phyloP scores from a whole-genome alignment of 2,113 vertebrate genomes.

The Leptosomus discolor region DNA sequence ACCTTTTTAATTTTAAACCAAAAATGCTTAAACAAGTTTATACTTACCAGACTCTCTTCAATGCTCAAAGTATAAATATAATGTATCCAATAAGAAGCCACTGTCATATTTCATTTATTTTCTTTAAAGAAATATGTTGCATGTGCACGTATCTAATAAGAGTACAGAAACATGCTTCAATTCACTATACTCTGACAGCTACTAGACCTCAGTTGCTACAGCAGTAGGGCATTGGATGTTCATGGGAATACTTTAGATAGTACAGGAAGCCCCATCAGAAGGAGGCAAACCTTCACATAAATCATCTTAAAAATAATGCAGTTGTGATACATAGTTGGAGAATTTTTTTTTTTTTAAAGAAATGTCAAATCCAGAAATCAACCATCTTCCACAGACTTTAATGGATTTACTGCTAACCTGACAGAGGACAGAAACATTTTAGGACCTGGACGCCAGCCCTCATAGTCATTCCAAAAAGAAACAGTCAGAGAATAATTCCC shows the following conservation, averaged over 20 bases:
- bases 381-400: background rate
- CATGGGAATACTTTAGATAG: background rate
- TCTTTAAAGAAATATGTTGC: background rate
- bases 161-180: background rate
- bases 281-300: background rate
- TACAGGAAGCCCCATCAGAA: background rate
- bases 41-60: background rate
- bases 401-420: background rate
- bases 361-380: background rate
- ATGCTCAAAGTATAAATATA: background rate
- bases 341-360: background rate
- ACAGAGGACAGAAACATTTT: background rate
- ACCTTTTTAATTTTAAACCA: background rate
- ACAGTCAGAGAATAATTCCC: background rate
- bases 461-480: background rate
- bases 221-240: background rate
- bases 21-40: background rate
- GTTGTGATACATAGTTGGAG: background rate
- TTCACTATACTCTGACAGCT: background rate
- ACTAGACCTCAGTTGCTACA: background rate
- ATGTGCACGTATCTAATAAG: background rate
- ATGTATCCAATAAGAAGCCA: background rate
- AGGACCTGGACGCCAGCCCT: background rate
- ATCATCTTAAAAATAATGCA: background rate
- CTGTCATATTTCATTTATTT: background rate